Evolutionary conservation across 2,888 invertebrate genomes (phyloP), one percentile per base, ranked within the genome.

Genomic region (Pollenia angustigena): DNA sequence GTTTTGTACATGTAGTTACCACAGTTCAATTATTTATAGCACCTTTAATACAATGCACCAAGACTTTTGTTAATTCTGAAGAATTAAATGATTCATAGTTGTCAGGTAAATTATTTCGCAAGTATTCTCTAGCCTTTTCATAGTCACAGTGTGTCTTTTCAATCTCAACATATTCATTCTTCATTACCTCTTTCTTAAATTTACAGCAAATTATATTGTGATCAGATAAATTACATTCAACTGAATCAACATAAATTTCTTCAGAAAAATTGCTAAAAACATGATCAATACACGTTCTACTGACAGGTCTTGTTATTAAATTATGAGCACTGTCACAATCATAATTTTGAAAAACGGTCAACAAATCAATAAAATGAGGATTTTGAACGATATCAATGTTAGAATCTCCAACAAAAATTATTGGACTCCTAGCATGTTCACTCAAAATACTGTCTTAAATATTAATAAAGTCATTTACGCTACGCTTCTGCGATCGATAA

Each of bases 401-500:
- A 7, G 80, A 79, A 23, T 79, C 79, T 9, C 80, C 80, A 16
- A 72, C 32, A 14, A 80, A 52, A 32, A 71, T 72, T 23, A 72
- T 72, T 32, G 72, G 80, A 64, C 16, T 72, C 1, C 14, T 16
- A 9, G 68, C 78, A 68, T 78, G n/a, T 4, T 12, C 11, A 12
- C 12, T 68, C 8, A 68, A 48, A 16, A 68, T n/a, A n/a, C n/a
- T n/a, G n/a, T n/a, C n/a, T n/a, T n/a, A n/a, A n/a, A n/a, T 23
- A 1, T 0, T 46, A 8, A 79, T 42, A 79, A 60, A 79, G 18
- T 69, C 50, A 18, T 12, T 1, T 8, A 69, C 32, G 1, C 6
- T 32, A 44, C 80, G 71, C 44, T 72, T 72, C 32, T 80, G 71
- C 2, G 80, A 80, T 46, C 80, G 44, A 64, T 80, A 64, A 62